Conservation (phyloP, 1,140 invertebrate species). For the Lithobius niger region DNA sequence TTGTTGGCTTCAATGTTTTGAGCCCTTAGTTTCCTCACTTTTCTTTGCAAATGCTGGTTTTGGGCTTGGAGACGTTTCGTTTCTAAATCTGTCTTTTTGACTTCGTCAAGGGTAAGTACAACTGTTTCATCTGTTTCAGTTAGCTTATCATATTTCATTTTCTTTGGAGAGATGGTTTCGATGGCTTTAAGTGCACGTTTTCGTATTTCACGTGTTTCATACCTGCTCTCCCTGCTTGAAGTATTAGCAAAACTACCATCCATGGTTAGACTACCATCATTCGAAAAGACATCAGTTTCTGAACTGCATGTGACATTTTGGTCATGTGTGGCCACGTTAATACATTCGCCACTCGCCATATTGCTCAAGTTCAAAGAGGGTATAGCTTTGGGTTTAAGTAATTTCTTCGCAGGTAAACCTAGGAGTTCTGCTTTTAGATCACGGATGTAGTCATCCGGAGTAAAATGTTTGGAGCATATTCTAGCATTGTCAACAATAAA, state of each 20-base stretch:
- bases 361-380: background rate
- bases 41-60: too few relatives aligned
- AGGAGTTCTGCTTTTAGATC: conserved; percentile 17
- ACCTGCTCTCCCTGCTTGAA: background rate
- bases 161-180: background rate
- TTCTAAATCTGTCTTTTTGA: too few relatives aligned
- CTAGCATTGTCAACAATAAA: background rate
- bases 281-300: background rate
- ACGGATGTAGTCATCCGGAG: background rate
- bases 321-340: too few relatives aligned
- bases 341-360: too few relatives aligned
- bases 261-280: background rate
- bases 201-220: background rate
- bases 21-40: too few relatives aligned
- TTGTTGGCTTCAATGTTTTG: too few relatives aligned
- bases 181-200: background rate
- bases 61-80: too few relatives aligned
- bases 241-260: background rate
- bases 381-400: background rate
- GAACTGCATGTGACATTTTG: too few relatives aligned
- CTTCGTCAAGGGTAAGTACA: too few relatives aligned
- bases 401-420: background rate
- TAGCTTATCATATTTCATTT: too few relatives aligned
- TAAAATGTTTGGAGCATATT: background rate
- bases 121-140: too few relatives aligned